Conservation (phyloP, 2,113 vertebrate species). For the Sinocyclocheilus anophthalmus region DNA sequence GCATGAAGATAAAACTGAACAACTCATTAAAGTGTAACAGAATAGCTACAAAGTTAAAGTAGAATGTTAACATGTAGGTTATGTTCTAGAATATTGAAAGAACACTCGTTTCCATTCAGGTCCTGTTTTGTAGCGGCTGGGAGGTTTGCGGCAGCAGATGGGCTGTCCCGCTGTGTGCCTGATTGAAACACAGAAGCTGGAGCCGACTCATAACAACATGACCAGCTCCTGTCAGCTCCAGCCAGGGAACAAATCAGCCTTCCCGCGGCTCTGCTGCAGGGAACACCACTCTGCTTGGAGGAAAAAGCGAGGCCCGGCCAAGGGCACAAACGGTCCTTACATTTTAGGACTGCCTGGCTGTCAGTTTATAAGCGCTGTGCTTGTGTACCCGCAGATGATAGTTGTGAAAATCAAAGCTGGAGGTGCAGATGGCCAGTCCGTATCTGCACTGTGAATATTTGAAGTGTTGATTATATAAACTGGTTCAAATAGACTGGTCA, state of each 20-base stretch:
- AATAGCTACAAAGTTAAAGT: no score
- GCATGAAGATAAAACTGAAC: no score
- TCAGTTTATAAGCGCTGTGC: conserved; percentile 37
- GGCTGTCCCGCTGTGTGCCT: conserved; percentile 90
- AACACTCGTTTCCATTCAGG: no score
- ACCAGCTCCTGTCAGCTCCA: conserved; percentile 76
- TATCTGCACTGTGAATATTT: conserved; percentile 6
- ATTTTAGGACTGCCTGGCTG: conserved; percentile 24
- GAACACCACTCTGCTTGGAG: conserved; percentile 27
- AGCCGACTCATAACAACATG: conserved; percentile 87
- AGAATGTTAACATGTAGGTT: no score
- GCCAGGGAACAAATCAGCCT: conserved; percentile 88
- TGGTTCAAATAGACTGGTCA: neutral
- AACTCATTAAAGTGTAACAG: no score
- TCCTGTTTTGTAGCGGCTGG: conserved; percentile 64
- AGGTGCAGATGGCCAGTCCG: conserved; percentile 6
- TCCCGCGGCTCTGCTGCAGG: conserved; percentile 70
- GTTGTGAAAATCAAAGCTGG: conserved; percentile 11
- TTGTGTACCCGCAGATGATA: conserved; percentile 13
- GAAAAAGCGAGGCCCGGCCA: neutral
- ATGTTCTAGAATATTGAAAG: no score
- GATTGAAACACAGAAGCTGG: conserved; percentile 90
- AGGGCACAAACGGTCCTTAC: conserved; percentile 7
- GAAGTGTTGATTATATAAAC: conserved; percentile 8
- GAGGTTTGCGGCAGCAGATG: conserved; percentile 92